phyloP scores from a whole-genome alignment of 2,797 vertebrate genomes.

The Cryptoblepharus egeriae region DNA sequence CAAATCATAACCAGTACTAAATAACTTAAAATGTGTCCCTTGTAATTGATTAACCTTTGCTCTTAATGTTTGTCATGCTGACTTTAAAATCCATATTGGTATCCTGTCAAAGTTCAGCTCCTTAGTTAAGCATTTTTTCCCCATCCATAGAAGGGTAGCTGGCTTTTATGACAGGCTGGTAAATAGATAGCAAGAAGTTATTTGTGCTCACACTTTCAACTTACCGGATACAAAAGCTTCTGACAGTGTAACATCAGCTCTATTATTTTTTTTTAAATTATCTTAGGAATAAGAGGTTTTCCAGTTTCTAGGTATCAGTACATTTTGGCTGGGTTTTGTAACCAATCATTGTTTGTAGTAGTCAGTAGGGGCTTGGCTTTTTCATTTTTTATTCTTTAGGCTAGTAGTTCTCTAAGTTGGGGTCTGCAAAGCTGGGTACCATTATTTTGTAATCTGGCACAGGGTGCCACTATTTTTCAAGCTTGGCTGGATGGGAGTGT shows the following conservation, averaged over 20 bases:
- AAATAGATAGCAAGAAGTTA: not conserved
- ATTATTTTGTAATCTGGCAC: too few species aligned
- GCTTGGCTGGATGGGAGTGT: too few species aligned
- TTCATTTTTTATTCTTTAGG: not conserved
- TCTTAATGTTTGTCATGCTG: not conserved
- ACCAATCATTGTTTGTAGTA: not conserved
- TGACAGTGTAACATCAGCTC: not conserved
- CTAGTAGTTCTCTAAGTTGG: too few species aligned
- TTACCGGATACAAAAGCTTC: not conserved
- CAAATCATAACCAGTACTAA: too few species aligned
- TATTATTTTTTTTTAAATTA: not conserved
- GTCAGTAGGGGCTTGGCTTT: not conserved
- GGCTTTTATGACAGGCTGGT: not conserved
- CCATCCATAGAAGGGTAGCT: not conserved
- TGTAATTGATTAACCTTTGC: not conserved
- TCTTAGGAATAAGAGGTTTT: not conserved
- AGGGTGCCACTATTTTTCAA: too few species aligned
- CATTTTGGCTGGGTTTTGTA: not conserved
- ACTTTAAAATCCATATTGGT: not conserved
- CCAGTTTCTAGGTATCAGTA: not conserved
- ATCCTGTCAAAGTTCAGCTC: not conserved
- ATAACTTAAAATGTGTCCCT: not conserved
- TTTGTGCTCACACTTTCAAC: not conserved
- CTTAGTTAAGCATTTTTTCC: not conserved
- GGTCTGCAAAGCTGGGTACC: too few species aligned